These are phyloP conservation scores for Carpatolechia fugitivella DNA, from an alignment of 2,888 invertebrate species.

Conservation along the genomic window DNA sequence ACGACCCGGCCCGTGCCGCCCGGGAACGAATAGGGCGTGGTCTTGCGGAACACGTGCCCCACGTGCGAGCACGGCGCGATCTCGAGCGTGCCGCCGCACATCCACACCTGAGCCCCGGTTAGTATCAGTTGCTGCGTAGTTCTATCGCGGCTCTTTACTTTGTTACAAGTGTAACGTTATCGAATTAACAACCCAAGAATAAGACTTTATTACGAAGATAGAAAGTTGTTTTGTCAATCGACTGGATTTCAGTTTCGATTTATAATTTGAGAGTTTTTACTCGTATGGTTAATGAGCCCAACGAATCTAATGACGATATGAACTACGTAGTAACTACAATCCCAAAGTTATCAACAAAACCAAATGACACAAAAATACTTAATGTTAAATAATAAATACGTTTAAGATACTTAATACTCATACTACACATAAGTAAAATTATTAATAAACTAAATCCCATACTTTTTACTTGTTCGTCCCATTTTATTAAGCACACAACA, in stretches of 20 bases:
- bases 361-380: background rate
- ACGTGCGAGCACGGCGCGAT: constrained; percentile 97
- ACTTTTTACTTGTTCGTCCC: too few relatives aligned
- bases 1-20: constrained; percentile 98
- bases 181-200: too few relatives aligned
- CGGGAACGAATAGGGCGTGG: constrained; percentile 98
- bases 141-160: background rate
- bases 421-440: too few relatives aligned
- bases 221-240: too few relatives aligned
- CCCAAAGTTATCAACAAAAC: background rate
- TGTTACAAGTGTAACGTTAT: too few relatives aligned
- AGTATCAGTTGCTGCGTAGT: constrained; percentile 19
- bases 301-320: background rate
- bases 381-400: background rate
- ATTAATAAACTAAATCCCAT: too few relatives aligned
- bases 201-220: too few relatives aligned
- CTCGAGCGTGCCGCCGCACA: constrained; percentile 97
- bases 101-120: constrained; percentile 89
- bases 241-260: too few relatives aligned
- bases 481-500: too few relatives aligned
- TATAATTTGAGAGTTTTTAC: too few relatives aligned
- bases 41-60: constrained; percentile 98
- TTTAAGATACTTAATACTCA: background rate
- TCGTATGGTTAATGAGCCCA: background rate
- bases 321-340: background rate